Base-by-base conservation (phyloP, 2,797 vertebrate species). In the Syndactyla subalaris region DNA sequence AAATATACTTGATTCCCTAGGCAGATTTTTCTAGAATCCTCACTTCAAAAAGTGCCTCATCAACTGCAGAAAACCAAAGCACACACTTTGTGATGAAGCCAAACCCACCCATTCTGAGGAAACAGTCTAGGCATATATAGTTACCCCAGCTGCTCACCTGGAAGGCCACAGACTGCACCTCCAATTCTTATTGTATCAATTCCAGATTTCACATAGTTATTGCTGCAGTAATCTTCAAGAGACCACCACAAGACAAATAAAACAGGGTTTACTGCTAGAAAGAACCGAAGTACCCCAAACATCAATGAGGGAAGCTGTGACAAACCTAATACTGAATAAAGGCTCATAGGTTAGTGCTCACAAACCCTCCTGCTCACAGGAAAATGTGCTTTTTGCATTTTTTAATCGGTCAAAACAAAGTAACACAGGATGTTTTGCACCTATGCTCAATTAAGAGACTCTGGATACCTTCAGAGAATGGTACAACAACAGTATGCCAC, bases 51-150 rank as follows among this genome's bases (percentile, higher is more conserved):
- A 6, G 5, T 36, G 14, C 46, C 26, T 88, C n/a, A 72, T 7
- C 7, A 29, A 78, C 51, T 0, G 0, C 61, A 88, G 34, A 83
- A 79, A 59, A 79, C 29, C 45, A 41, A 81, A 81, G 46, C 9
- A 48, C 3, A 30, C 1, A 5, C 7, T 85, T 59, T 4, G 54
- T 18, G 32, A 77, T 18, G 10, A 92, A 85, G 30, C 17, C 55
- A 66, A 95, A 65, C 7, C 26, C 17, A 77, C 4, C 4, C 6
- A 19, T 65, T 57, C 22, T 65, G 30, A 26, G 20, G 74, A 59
- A 92, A 30, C 41, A 29, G 36, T 15, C 18, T 41, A 75, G 36
- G 43, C 0, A 0, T 36, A 30, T 14, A 51, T 0, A 66, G 34
- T 32, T 85, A 34, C 5, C 19, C 24, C 12, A 65, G 16, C 17